A percentile compares a stretch with the other conserved stretches of the same genome.
Conservation (phyloP, 2,888 invertebrate species). For the Euplexia lucipara region DNA sequence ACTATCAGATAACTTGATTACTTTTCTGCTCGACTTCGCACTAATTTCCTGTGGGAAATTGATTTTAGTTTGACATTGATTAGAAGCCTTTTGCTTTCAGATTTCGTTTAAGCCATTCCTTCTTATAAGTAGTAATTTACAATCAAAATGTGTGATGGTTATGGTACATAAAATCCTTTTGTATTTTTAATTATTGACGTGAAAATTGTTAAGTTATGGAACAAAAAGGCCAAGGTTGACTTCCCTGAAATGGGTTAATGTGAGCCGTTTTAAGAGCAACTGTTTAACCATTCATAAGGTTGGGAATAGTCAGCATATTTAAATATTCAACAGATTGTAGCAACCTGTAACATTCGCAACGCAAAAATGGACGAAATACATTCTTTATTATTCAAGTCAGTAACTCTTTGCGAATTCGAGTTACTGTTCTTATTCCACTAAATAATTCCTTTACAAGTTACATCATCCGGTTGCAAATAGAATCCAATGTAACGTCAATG, state of each 20-base stretch:
- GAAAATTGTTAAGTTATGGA: slow-evolving; percentile 14
- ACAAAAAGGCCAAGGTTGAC: neutral
- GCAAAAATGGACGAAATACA: slow-evolving; percentile 26
- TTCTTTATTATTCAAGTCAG: slow-evolving; percentile 45
- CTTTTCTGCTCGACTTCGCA: slow-evolving; percentile 19
- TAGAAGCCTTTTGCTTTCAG: slow-evolving; percentile 28
- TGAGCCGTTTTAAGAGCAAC: slow-evolving; percentile 16
- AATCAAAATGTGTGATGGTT: slow-evolving; percentile 4
- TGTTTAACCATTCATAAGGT: slow-evolving; percentile 49
- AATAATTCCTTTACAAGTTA: slow-evolving; percentile 31
- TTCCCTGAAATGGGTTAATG: neutral
- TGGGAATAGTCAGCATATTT: slow-evolving; percentile 38
- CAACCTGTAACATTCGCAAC: slow-evolving; percentile 29
- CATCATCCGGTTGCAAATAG: slow-evolving; percentile 13
- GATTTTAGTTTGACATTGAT: slow-evolving; percentile 42
- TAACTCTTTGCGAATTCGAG: slow-evolving; percentile 19
- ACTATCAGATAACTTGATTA: slow-evolving; percentile 18
- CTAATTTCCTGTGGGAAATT: slow-evolving; percentile 58
- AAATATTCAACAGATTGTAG: slow-evolving; percentile 52
- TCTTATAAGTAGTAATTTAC: slow-evolving; percentile 6
- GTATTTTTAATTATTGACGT: slow-evolving; percentile 1
- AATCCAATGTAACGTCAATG: slow-evolving; percentile 19
- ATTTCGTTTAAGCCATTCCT: slow-evolving; percentile 10
- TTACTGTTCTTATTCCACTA: slow-evolving; percentile 28
- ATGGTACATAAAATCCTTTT: too few relatives aligned